These are phyloP conservation scores for Drosophila melanogaster DNA, from an alignment of 1,140 invertebrate genomes.

Conservation along the genomic window DNA sequence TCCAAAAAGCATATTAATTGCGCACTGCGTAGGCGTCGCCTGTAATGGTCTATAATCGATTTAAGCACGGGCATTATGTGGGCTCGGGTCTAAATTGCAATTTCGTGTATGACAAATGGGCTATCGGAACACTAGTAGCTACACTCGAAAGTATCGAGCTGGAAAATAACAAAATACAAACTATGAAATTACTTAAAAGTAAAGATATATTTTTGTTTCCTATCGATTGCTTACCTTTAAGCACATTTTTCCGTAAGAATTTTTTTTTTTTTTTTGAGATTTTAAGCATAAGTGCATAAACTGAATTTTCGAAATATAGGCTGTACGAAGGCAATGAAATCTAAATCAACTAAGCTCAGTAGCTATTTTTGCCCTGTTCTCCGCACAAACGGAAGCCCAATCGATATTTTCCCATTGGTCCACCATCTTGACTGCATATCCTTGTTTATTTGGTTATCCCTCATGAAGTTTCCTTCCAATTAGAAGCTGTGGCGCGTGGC, in stretches of 20 bases:
- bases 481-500: conserved; percentile 72
- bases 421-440: conserved; percentile 18
- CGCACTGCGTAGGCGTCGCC: conserved; percentile 58
- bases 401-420: conserved; percentile 25
- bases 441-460: conserved; percentile 23
- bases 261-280: background rate
- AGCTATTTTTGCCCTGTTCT: conserved; percentile 7
- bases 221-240: too few relatives aligned
- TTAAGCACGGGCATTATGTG: conserved; percentile 69
- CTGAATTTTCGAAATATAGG: conserved; percentile 2
- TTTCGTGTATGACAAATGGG: conserved; percentile 66
- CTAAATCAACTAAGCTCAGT: conserved; percentile 6
- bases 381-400: conserved; percentile 13
- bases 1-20: conserved; percentile 72
- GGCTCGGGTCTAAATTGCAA: conserved; percentile 54
- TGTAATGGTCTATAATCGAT: conserved; percentile 78
- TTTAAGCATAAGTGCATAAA: conserved; percentile 6
- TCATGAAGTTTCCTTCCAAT: conserved; percentile 61
- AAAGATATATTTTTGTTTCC: background rate
- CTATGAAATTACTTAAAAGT: background rate
- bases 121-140: conserved; percentile 24
- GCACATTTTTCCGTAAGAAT: too few relatives aligned
- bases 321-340: conserved; percentile 2
- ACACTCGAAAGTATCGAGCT: background rate
- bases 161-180: background rate